Percentiles rank a stretch among this genome's conserved stretches.
These are phyloP conservation scores for Drosophila auraria DNA, from an alignment of 1,140 invertebrate genomes.

Conservation along the genomic window DNA sequence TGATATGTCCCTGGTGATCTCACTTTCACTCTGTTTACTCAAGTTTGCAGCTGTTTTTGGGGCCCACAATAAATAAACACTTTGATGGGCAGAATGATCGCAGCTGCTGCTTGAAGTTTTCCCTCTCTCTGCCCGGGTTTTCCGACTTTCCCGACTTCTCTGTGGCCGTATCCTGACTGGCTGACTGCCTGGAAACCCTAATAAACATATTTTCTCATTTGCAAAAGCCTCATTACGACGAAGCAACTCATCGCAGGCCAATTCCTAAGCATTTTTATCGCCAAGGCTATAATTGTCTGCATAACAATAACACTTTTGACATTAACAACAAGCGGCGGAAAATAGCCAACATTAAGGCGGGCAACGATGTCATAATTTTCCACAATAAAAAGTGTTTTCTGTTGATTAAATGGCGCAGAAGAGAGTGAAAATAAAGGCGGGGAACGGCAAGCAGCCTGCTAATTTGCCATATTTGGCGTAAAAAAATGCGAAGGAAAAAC, in stretches of 20 bases:
- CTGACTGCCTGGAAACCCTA: conserved; percentile 38
- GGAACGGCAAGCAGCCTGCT: conserved; percentile 29
- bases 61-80: conserved; percentile 33
- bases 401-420: conserved; percentile 75
- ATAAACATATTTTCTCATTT: conserved; percentile 82
- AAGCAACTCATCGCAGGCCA: conserved; percentile 22
- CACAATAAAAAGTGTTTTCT: conserved; percentile 82
- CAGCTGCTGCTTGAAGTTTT: conserved; percentile 48
- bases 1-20: conserved; percentile 29
- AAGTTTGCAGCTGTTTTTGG: conserved; percentile 36
- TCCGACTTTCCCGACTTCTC: background rate
- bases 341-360: conserved; percentile 42
- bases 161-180: conserved; percentile 39
- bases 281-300: conserved; percentile 77
- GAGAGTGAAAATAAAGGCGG: conserved; percentile 18
- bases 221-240: conserved; percentile 54
- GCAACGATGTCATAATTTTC: conserved; percentile 77
- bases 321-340: conserved; percentile 67
- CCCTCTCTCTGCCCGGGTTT: background rate
- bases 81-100: conserved; percentile 32
- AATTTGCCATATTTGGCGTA: conserved; percentile 49
- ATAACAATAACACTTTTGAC: conserved; percentile 82
- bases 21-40: conserved; percentile 28
- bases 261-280: conserved; percentile 75
- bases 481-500: conserved; percentile 35